phyloP scores from a whole-genome alignment of 2,113 vertebrate species.

The Gallinago media region DNA sequence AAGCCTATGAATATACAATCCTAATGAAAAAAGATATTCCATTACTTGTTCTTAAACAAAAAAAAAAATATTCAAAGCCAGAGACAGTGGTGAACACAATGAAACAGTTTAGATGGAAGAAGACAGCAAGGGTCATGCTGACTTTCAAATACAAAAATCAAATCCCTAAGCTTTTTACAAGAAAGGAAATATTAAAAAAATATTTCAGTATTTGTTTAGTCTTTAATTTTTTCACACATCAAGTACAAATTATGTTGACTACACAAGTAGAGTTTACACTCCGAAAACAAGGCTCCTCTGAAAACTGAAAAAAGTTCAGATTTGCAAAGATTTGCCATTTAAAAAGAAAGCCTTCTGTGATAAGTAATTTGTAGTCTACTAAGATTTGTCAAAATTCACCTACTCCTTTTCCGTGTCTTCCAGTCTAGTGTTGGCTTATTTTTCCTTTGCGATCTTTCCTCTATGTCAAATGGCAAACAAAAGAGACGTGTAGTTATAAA shows the following conservation, averaged over 20 bases:
- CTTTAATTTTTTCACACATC: neutral
- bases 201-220: neutral
- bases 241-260: neutral
- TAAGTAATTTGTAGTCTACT: neutral
- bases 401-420: neutral
- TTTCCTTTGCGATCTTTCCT: neutral
- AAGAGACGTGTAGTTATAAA: neutral
- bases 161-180: neutral
- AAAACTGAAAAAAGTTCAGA: neutral
- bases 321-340: neutral
- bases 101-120: neutral
- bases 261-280: neutral
- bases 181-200: neutral
- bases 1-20: neutral
- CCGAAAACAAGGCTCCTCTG: neutral
- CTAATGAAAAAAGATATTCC: neutral
- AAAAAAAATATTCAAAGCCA: neutral
- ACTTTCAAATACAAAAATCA: neutral
- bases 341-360: neutral
- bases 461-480: fast-evolving
- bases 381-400: neutral
- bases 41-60: neutral
- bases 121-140: neutral
- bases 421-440: neutral
- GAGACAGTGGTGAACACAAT: neutral